A percentile compares a stretch with the other conserved stretches of the same genome.
Evolutionary conservation across 2,113 vertebrate species (phyloP).

Genomic region (Spermophilus dauricus): DNA sequence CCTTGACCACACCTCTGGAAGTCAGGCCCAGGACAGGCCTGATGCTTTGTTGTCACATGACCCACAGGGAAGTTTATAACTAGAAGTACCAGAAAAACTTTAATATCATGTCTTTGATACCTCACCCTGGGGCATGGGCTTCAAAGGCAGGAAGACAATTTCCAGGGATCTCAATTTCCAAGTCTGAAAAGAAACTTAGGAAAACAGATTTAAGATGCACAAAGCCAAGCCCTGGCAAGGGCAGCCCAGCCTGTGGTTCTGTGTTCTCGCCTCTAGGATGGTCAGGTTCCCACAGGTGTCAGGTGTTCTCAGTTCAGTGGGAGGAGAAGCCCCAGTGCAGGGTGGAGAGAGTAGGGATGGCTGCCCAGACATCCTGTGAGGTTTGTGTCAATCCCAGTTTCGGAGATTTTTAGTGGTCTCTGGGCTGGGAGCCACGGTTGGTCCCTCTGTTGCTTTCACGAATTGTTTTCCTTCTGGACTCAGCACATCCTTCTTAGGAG

Average conservation of each 20-base stretch:
- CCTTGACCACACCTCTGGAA: background rate
- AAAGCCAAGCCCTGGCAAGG: background rate
- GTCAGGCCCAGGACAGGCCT: background rate
- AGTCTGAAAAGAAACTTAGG: constrained; percentile 29
- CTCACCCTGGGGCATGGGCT: background rate
- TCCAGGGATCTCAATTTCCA: constrained; percentile 52
- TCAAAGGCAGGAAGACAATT: constrained; percentile 24
- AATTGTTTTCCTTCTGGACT: background rate
- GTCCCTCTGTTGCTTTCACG: background rate
- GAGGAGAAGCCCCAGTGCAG: background rate
- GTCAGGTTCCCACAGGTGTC: background rate
- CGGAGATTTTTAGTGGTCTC: background rate
- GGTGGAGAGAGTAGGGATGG: background rate
- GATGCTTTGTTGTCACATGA: background rate
- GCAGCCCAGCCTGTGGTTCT: background rate
- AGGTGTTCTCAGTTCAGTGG: background rate
- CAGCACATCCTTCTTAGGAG: background rate
- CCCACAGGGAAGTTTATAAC: background rate
- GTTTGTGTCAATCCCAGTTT: background rate
- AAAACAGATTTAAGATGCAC: background rate
- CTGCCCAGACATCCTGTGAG: background rate
- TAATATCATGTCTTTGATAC: background rate
- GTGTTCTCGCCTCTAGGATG: background rate
- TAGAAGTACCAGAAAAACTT: background rate
- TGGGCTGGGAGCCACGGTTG: background rate